Evolutionary conservation across 2,797 vertebrate species (phyloP), one percentile per base, ranked within the genome.

Genomic region (Poeciliopsis turneri): DNA sequence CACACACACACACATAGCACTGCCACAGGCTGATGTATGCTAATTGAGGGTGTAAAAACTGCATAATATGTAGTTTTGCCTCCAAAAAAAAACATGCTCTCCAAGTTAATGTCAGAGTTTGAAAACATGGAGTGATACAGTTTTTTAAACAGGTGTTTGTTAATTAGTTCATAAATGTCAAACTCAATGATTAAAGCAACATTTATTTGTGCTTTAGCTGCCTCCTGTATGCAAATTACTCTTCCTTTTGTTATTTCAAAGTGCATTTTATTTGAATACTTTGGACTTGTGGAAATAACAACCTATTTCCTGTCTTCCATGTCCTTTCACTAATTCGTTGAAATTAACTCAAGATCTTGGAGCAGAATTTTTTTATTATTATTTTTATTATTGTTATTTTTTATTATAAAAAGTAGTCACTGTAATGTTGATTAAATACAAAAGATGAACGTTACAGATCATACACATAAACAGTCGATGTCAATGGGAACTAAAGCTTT

Each of bases 11-110:
- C 47, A 76, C 72, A 61, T 36, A 51, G 49, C 5, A 25, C 64
- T 55, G 45, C 53, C 72, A 55, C 75, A 74, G 69, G 55, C 80
- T 79, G 81, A 82, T 86, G 33, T 70, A 82, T 84, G 81, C 77
- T 82, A 89, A 90, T 83, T 4, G 45, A 61, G 55, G 53, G 45
- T 71, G 47, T 81, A 55, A 75, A 75, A 84, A 41, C 75, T 76
- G 73, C 80, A 83, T 59, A 75, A 69, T 79, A 51, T 66, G 82
- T 75, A 75, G 55, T 75, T 86, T 81, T 72, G 71, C 39, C 78
- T 59, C 41, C 41, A 23, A n/a, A 45, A 23, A 64, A 64, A 30
- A 73, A 30, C 53, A n/a, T 25, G 39, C 61, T 36, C 69, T 16
- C 39, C 13, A 4, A 16, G 3, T 72, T 76, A 10, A 15, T 41